Evolutionary conservation across 2,797 vertebrate species (phyloP).

Genomic region (Pipistrellus nathusii): DNA sequence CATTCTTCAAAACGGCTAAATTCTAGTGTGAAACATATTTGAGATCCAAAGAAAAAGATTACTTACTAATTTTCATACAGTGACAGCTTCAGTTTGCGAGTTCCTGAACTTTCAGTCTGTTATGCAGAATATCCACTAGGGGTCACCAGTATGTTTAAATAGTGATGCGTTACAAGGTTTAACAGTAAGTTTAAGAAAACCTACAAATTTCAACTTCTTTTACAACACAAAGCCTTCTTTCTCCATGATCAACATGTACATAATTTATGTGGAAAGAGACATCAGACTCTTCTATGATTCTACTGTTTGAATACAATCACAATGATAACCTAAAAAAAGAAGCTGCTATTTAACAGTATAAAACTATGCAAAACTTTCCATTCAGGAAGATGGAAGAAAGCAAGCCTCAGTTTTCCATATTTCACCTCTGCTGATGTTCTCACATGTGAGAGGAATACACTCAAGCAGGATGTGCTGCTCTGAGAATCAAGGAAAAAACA

Average conservation of each 20-base stretch:
- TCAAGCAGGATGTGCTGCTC: neutral
- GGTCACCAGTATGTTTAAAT: conserved; percentile 76
- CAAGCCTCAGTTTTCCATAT: neutral
- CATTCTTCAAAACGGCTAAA: conserved; percentile 14
- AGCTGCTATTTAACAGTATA: neutral
- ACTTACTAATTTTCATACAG: neutral
- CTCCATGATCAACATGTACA: conserved; percentile 18
- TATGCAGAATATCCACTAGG: conserved; percentile 70
- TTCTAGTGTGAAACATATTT: neutral
- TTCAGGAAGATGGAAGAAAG: conserved; percentile 28
- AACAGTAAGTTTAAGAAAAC: conserved; percentile 26
- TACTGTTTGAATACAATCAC: neutral
- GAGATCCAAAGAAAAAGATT: neutral
- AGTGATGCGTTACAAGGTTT: neutral
- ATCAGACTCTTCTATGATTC: neutral
- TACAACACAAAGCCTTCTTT: conserved; percentile 46
- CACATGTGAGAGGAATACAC: neutral
- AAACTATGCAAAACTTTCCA: conserved; percentile 37
- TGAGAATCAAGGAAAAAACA: neutral
- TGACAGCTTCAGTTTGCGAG: neutral
- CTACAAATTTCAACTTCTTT: conserved; percentile 45
- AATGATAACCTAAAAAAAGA: conserved; percentile 10
- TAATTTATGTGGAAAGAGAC: conserved; percentile 1
- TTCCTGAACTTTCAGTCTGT: neutral
- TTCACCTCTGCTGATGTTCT: conserved; percentile 6